Evolutionary conservation across 2,797 vertebrate genomes (phyloP).

Genomic region (Lepus oiostolus): DNA sequence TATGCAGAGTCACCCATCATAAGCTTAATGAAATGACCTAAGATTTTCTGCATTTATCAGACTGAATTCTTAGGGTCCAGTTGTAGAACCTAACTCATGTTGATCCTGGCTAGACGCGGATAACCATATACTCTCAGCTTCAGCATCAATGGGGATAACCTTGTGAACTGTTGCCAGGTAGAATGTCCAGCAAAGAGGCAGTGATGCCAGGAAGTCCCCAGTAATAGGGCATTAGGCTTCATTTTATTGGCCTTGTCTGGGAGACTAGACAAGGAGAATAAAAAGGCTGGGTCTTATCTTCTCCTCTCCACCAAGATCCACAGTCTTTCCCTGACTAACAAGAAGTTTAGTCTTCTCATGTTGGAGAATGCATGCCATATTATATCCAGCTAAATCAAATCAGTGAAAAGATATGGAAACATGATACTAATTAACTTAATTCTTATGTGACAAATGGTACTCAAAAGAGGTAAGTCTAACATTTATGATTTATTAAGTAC

Average conservation of each 20-base stretch:
- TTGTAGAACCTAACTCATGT: not conserved
- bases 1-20: not conserved
- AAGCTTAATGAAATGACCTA: not conserved
- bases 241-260: not conserved
- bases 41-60: constrained; percentile 2
- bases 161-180: not conserved
- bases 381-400: not conserved
- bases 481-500: constrained; percentile 6
- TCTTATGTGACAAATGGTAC: not conserved
- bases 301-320: not conserved
- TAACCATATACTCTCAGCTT: not conserved
- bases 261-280: not conserved
- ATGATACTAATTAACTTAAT: not conserved
- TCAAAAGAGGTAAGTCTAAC: not conserved
- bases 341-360: not conserved
- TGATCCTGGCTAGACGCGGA: not conserved
- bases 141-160: not conserved
- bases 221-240: not conserved
- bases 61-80: not conserved
- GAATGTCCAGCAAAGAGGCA: not conserved
- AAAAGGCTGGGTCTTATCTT: not conserved
- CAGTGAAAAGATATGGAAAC: constrained; percentile 16
- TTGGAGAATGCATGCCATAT: not conserved
- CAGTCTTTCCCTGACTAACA: not conserved
- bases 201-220: not conserved